Conservation (phyloP, 2,888 invertebrate genomes). For the Caenorhabditis macrosperma region DNA sequence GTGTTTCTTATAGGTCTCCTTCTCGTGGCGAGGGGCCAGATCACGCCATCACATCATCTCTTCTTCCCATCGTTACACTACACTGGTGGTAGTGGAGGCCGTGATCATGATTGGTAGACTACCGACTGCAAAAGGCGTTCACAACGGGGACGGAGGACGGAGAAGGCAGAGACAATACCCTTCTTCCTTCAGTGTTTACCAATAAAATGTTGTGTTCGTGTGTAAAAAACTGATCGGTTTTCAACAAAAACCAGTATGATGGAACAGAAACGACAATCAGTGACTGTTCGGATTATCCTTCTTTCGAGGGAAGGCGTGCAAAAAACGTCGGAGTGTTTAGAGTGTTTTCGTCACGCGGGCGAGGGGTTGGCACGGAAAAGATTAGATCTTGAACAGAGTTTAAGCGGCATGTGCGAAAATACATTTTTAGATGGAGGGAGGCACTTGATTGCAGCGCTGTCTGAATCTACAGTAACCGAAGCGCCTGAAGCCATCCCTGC, state of each 20-base stretch:
- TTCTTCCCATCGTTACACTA: conserved; percentile 41
- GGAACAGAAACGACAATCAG: neutral
- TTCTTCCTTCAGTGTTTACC: conserved; percentile 27
- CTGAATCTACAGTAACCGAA: no score
- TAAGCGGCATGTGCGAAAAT: neutral
- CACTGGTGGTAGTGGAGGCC: conserved; percentile 28
- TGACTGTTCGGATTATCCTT: conserved; percentile 30
- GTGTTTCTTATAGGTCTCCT: conserved; percentile 21
- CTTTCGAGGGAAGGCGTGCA: neutral
- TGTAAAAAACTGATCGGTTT: conserved; percentile 12
- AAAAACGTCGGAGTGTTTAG: conserved; percentile 22
- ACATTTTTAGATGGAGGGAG: neutral
- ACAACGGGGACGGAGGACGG: neutral
- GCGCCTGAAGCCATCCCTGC: no score
- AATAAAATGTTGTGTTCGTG: neutral
- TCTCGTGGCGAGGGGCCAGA: conserved; percentile 27
- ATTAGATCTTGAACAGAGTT: conserved; percentile 13
- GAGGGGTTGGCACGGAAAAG: neutral
- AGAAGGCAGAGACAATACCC: neutral
- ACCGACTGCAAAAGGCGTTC: conserved; percentile 21
- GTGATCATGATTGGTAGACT: conserved; percentile 33
- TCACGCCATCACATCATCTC: conserved; percentile 52
- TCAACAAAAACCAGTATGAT: conserved; percentile 19
- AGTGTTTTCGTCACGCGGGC: neutral
- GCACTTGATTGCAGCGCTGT: no score